Conservation (phyloP, 1,140 invertebrate species). For the Lepidostoma basale region DNA sequence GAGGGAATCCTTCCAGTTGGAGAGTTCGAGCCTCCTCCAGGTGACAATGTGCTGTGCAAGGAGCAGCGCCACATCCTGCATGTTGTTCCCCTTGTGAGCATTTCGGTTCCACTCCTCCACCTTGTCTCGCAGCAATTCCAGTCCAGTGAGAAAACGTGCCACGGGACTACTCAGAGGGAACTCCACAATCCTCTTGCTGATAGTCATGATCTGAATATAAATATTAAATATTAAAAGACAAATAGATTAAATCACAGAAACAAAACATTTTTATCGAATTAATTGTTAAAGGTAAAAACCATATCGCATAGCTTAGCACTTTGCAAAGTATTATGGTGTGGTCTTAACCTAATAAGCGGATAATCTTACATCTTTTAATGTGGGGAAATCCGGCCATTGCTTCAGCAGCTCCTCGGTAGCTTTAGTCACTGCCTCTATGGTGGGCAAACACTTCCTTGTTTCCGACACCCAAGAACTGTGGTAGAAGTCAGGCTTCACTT, state of each 20-base stretch:
- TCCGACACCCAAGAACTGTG: conserved; percentile 81
- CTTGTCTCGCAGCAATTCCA: conserved; percentile 86
- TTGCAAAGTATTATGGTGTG: background rate
- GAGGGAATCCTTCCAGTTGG: conserved; percentile 82
- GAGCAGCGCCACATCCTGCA: conserved; percentile 71
- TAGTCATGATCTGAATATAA: conserved; percentile 64
- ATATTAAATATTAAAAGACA: conserved; percentile 12
- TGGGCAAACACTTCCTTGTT: conserved; percentile 71
- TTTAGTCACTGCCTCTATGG: conserved; percentile 69
- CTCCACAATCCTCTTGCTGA: conserved; percentile 76
- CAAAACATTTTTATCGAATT: background rate
- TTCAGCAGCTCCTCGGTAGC: conserved; percentile 72
- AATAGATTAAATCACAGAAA: background rate
- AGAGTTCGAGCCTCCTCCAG: conserved; percentile 92
- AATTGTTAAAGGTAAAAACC: no score
- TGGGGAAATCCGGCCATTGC: conserved; percentile 91
- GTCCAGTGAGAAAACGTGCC: conserved; percentile 86
- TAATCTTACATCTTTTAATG: conserved; percentile 72
- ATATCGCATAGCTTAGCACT: background rate
- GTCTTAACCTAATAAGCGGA: background rate
- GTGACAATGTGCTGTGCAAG: conserved; percentile 83
- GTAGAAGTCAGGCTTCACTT: conserved; percentile 79
- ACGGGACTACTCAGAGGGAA: conserved; percentile 83
- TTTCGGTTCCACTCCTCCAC: conserved; percentile 91
- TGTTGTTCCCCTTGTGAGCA: conserved; percentile 84